Evolutionary conservation across 2,797 vertebrate genomes (phyloP), one percentile per base, ranked within the genome.

Genomic region (Nyctibius grandis): DNA sequence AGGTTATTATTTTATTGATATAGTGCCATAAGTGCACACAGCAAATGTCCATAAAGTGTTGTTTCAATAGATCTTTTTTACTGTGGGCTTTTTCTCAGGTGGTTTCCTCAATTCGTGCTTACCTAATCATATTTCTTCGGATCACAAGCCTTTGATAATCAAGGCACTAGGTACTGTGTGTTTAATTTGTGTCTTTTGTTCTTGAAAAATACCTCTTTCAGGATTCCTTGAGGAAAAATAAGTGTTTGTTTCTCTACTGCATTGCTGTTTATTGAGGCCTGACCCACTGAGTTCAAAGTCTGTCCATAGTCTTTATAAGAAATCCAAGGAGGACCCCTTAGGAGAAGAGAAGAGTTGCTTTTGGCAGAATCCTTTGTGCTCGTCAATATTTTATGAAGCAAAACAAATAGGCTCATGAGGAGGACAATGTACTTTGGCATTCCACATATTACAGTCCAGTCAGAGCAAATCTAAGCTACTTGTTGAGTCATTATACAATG

Each of bases 351-450:
- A 36, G 2, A 59, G 68, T 60, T 89, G 51, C 44, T 85, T 91
- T 85, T 67, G 89, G 48, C 60, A 80, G 48, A 92, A 89, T 74
- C 64, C 33, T 77, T 68, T 80, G 31, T 48, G 21, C 8, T 57
- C 36, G 74, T 92, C 40, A 85, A 56, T 93, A 88, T 93, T 95
- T 95, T 57, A 88, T 85, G 68, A 70, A 53, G 48, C 22, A 87
- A 80, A 93, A 89, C 89, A 47, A 60, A 74, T 47, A 80, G n/a
- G 13, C 36, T 92, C 31, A 45, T 10, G 33, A 89, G 31, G 25
- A 85, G 23, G 31, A 85, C 75, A 33, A 47, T 3, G 22, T 51
- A 33, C 26, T 40, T 77, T 40, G 68, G 34, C 50, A 59, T 70
- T 82, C 50, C 4, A 3, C 54, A 7, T 54, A 18, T 68, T 84